A percentile compares a stretch with the other conserved stretches of the same genome.
Evolutionary conservation across 1,140 invertebrate species (phyloP).

Genomic region (Pogonus chalceus): DNA sequence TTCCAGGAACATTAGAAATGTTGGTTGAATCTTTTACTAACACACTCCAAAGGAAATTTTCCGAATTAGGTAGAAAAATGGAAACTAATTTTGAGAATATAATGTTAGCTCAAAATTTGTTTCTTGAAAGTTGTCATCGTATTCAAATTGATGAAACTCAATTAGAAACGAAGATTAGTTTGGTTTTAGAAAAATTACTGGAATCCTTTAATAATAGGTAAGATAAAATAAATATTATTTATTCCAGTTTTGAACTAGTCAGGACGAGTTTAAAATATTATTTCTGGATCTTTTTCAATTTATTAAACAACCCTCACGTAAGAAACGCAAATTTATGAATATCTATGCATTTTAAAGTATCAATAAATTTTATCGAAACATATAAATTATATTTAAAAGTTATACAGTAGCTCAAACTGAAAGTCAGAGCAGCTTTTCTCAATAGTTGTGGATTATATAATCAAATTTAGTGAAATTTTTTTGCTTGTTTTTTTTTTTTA

Average conservation of each 20-base stretch:
- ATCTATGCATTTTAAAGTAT: no score
- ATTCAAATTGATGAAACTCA: conserved; percentile 47
- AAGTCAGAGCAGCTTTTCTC: no score
- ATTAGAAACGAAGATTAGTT: conserved; percentile 41
- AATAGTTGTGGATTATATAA: no score
- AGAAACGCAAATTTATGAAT: no score
- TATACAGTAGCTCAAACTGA: no score
- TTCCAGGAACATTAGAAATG: conserved; percentile 10
- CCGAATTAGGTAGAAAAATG: conserved; percentile 28
- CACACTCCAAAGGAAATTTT: conserved; percentile 21
- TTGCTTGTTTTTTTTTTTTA: no score
- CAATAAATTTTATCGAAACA: no score
- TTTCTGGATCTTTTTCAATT: no score
- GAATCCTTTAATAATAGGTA: conserved; percentile 47
- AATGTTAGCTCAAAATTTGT: conserved; percentile 44
- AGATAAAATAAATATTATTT: conserved; percentile 20
- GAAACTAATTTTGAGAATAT: conserved; percentile 41
- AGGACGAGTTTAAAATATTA: no score
- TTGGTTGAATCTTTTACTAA: conserved; percentile 14
- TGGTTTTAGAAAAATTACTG: conserved; percentile 45
- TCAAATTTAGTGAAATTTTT: no score
- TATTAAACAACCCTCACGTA: not conserved
- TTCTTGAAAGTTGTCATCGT: conserved; percentile 46
- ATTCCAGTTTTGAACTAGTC: no score
- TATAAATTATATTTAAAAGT: no score